Evolutionary conservation across 2,797 vertebrate species (phyloP).

Genomic region (Bradypodion ventrale): DNA sequence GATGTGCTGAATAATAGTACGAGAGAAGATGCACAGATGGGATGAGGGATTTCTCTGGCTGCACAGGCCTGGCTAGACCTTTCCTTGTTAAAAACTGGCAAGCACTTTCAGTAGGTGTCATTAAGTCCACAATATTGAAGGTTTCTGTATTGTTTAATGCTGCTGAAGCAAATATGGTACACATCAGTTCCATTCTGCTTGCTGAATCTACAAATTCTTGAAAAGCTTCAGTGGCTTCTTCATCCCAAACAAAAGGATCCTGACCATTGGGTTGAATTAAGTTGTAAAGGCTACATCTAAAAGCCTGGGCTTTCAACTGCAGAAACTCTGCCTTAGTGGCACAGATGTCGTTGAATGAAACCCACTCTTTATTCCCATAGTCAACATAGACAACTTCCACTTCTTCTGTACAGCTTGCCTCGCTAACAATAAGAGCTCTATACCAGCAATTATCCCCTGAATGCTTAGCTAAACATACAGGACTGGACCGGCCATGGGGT

Average conservation of each 20-base stretch:
- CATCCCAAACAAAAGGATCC: slow-evolving; percentile 82
- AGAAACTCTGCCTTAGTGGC: slow-evolving; percentile 81
- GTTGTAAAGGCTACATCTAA: slow-evolving; percentile 93
- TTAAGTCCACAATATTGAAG: slow-evolving; percentile 89
- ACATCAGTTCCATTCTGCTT: slow-evolving; percentile 79
- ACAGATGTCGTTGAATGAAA: slow-evolving; percentile 80
- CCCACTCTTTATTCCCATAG: slow-evolving; percentile 83
- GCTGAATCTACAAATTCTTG: slow-evolving; percentile 81
- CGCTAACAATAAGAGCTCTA: slow-evolving; percentile 83
- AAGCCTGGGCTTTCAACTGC: slow-evolving; percentile 85
- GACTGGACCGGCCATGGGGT: slow-evolving; percentile 70
- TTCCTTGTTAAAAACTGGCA: slow-evolving; percentile 80
- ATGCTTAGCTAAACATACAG: slow-evolving; percentile 85
- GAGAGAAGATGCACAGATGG: slow-evolving; percentile 81
- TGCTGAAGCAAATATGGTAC: slow-evolving; percentile 90
- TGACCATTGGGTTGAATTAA: slow-evolving; percentile 77
- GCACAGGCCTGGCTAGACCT: slow-evolving; percentile 71
- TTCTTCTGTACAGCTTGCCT: slow-evolving; percentile 60
- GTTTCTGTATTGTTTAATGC: slow-evolving; percentile 77
- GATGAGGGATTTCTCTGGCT: slow-evolving; percentile 70
- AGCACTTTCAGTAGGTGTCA: slow-evolving; percentile 89
- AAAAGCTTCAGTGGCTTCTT: slow-evolving; percentile 78
- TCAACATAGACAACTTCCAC: slow-evolving; percentile 88
- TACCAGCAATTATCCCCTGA: slow-evolving; percentile 85
- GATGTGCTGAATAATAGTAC: slow-evolving; percentile 88